phyloP scores from a whole-genome alignment of 2,888 invertebrate genomes.

The Gastrophysa polygoni region DNA sequence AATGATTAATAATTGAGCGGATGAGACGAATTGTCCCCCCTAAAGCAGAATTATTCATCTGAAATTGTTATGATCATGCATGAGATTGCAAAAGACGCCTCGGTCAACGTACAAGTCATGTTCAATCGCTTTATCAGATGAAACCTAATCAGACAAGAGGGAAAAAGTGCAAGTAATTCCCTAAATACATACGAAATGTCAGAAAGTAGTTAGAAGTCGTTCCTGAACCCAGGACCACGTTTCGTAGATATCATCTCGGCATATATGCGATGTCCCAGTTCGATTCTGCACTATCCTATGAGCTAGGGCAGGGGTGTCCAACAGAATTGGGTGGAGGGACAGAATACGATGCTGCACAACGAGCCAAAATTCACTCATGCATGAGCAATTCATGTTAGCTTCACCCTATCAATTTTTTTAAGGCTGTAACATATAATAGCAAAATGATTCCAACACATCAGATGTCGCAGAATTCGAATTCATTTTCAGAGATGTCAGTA shows the following conservation, averaged over 20 bases:
- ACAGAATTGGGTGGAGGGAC: too few species aligned
- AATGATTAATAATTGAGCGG: not conserved
- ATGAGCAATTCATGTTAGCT: too few species aligned
- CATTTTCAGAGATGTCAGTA: too few species aligned
- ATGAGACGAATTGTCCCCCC: not conserved
- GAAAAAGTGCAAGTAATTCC: slow-evolving; percentile 54
- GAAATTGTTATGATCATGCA: slow-evolving; percentile 38
- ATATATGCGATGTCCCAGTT: not conserved
- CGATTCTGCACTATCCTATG: not conserved
- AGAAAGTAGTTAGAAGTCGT: slow-evolving; percentile 10
- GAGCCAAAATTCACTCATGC: too few species aligned
- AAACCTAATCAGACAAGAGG: slow-evolving; percentile 42
- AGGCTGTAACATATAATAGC: too few species aligned
- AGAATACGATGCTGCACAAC: too few species aligned
- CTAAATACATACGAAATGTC: slow-evolving; percentile 41
- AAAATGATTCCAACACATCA: too few species aligned
- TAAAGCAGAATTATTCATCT: slow-evolving; percentile 36
- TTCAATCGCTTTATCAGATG: slow-evolving; percentile 46
- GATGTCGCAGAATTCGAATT: too few species aligned
- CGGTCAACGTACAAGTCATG: slow-evolving; percentile 43
- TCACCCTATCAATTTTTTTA: too few species aligned
- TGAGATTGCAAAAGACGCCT: slow-evolving; percentile 41
- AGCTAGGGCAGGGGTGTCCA: too few species aligned
- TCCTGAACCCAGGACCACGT: too few species aligned
- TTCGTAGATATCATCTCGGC: not conserved